Percentiles rank a stretch among this genome's conserved stretches.
phyloP scores from a whole-genome alignment of 1,140 invertebrate genomes.

The Trichonephila clavata region DNA sequence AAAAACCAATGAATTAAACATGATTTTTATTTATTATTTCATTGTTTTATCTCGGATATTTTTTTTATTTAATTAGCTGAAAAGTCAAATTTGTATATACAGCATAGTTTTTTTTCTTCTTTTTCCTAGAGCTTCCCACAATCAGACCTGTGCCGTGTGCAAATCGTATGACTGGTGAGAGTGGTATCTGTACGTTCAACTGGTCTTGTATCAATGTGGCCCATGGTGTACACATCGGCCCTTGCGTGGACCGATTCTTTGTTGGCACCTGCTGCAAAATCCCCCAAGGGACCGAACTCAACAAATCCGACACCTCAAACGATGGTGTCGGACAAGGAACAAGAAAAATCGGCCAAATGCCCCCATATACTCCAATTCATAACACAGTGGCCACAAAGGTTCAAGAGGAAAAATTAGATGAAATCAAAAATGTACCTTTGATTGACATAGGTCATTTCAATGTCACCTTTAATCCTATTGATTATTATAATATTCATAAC shows the following conservation, averaged over 20 bases:
- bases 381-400: neutral
- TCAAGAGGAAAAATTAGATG: constrained; percentile 10
- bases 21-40: too few species aligned
- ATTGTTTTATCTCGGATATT: too few species aligned
- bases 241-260: constrained; percentile 70
- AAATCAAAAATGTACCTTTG: neutral
- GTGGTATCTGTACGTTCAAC: constrained; percentile 62
- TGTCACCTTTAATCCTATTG: constrained; percentile 1
- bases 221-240: constrained; percentile 74
- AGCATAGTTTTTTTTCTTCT: too few species aligned
- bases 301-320: neutral
- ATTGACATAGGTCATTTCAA: neutral
- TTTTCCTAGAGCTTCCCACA: constrained; percentile 23
- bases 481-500: constrained; percentile 1
- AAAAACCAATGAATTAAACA: too few species aligned
- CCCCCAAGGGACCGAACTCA: neutral
- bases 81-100: too few species aligned
- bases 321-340: neutral
- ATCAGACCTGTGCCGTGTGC: constrained; percentile 56
- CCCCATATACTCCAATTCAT: constrained; percentile 9
- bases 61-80: too few species aligned
- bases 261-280: constrained; percentile 68
- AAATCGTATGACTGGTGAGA: constrained; percentile 64
- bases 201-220: constrained; percentile 71
- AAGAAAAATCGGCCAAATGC: neutral